A percentile compares a stretch with the other conserved stretches of the same genome.
phyloP scores from a whole-genome alignment of 2,888 invertebrate genomes.

The Luperina testacea region DNA sequence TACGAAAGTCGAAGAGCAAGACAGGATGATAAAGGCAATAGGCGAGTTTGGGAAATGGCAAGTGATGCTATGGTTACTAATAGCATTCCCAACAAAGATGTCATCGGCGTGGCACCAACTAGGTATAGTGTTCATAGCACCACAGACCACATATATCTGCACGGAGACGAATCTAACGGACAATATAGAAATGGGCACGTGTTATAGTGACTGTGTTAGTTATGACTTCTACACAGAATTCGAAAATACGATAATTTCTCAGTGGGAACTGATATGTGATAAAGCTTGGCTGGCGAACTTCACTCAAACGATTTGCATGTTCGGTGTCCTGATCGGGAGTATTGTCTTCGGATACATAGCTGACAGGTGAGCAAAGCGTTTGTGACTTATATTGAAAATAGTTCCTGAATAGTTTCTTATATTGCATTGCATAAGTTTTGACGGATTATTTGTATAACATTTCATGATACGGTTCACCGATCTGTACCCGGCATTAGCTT shows the following conservation, averaged over 20 bases:
- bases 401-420: not conserved
- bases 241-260: constrained; percentile 91
- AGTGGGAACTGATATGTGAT: constrained; percentile 93
- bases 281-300: constrained; percentile 91
- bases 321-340: constrained; percentile 92
- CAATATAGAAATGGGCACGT: constrained; percentile 78
- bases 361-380: constrained; percentile 90
- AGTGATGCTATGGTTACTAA: constrained; percentile 87
- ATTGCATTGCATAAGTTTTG: too few species aligned
- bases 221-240: constrained; percentile 91
- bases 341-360: constrained; percentile 92
- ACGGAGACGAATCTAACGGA: constrained; percentile 72
- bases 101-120: constrained; percentile 93
- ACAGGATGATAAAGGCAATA: constrained; percentile 70
- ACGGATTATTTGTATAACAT: too few species aligned
- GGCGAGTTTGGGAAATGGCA: constrained; percentile 92
- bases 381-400: not conserved
- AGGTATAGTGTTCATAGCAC: constrained; percentile 92
- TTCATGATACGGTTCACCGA: not conserved
- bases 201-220: constrained; percentile 87
- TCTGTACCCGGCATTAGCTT: not conserved
- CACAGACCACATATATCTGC: constrained; percentile 89
- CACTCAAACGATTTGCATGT: constrained; percentile 92
- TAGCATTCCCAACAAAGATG: constrained; percentile 91
- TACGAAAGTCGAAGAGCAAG: constrained; percentile 51